Percentiles rank a stretch among this genome's conserved stretches.
These are phyloP conservation scores for Agrotis ipsilon DNA, from an alignment of 2,888 invertebrate species.

Conservation along the genomic window DNA sequence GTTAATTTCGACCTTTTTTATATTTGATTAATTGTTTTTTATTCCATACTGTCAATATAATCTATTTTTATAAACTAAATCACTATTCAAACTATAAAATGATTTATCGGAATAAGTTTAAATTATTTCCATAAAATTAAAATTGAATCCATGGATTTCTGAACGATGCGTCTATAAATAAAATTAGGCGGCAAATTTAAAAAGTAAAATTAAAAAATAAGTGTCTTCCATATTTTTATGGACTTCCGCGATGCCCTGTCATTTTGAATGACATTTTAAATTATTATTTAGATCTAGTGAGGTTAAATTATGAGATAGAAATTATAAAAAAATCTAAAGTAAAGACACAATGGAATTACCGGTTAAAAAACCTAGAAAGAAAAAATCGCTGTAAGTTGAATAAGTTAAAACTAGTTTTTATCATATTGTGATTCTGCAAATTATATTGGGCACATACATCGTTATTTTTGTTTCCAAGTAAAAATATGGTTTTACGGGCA, in stretches of 20 bases:
- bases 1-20: no score
- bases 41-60: background rate
- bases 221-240: background rate
- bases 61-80: background rate
- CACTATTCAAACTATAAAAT: no score
- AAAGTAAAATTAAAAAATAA: slow-evolving; percentile 6
- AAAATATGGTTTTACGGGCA: background rate
- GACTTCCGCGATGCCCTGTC: background rate
- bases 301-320: slow-evolving; percentile 14
- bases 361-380: slow-evolving; percentile 22
- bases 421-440: background rate
- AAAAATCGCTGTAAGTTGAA: slow-evolving; percentile 37
- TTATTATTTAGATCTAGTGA: slow-evolving; percentile 4
- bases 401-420: background rate
- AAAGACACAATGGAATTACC: slow-evolving; percentile 33
- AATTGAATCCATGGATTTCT: background rate
- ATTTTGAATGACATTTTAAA: background rate
- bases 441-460: background rate
- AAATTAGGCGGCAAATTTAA: slow-evolving; percentile 46
- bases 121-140: background rate
- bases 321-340: background rate
- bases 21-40: background rate
- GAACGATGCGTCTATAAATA: background rate
- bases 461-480: background rate
- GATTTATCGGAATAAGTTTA: no score